Conservation (phyloP, 1,140 invertebrate species). For the Nasonia vitripennis region DNA sequence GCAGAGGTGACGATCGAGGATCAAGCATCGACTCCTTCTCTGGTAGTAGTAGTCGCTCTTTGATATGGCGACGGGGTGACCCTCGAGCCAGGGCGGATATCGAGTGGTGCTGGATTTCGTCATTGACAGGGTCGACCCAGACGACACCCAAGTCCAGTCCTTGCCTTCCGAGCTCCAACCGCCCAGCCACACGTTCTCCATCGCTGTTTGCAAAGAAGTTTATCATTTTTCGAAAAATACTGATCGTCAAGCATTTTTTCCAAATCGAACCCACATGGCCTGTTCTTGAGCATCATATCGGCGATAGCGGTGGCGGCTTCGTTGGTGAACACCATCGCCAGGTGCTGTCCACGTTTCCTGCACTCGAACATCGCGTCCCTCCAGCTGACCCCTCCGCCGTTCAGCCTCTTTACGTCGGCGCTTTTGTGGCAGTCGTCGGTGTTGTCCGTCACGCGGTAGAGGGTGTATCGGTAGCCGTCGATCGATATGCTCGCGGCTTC, state of each 20-base stretch:
- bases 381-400: conserved; percentile 55
- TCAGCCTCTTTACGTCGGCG: conserved; percentile 46
- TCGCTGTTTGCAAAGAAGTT: conserved; percentile 33
- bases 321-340: conserved; percentile 51
- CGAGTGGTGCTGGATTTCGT: conserved; percentile 30
- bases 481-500: conserved; percentile 17
- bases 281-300: conserved; percentile 51
- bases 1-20: conserved; percentile 56
- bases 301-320: conserved; percentile 48
- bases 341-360: conserved; percentile 49
- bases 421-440: not conserved
- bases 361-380: conserved; percentile 51
- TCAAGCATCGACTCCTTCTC: conserved; percentile 47
- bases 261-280: conserved; percentile 50
- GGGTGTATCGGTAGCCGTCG: conserved; percentile 52
- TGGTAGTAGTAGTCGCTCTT: conserved; percentile 29
- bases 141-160: conserved; percentile 55
- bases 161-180: conserved; percentile 50
- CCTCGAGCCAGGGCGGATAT: conserved; percentile 54
- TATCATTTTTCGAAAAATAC: not conserved
- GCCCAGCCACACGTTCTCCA: conserved; percentile 55
- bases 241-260: not conserved
- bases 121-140: conserved; percentile 45
- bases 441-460: conserved; percentile 40
- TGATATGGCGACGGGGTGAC: conserved; percentile 30